These are phyloP conservation scores for Catharus minimus DNA, from an alignment of 2,113 vertebrate species.

Conservation along the genomic window DNA sequence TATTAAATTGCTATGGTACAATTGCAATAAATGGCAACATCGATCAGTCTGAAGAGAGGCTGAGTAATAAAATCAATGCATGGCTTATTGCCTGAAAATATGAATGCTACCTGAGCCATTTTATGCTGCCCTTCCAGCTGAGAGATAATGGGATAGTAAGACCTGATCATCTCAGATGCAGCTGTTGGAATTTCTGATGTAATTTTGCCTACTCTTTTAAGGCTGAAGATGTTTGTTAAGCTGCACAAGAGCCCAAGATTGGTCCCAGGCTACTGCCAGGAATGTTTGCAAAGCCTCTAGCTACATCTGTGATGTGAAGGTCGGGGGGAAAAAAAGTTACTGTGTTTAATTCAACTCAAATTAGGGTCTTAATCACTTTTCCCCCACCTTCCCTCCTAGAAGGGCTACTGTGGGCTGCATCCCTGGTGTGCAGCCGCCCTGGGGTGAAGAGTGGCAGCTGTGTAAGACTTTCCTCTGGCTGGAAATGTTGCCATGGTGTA, in stretches of 20 bases:
- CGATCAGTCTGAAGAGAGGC: conserved; percentile 4
- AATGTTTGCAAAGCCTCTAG: not conserved
- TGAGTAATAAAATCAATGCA: not conserved
- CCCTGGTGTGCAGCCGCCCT: not conserved
- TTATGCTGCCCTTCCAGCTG: not conserved
- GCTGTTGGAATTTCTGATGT: not conserved
- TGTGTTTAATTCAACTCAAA: not conserved
- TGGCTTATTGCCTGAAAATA: not conserved
- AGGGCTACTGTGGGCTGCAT: not conserved
- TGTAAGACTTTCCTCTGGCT: not conserved
- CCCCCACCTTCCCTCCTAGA: not conserved
- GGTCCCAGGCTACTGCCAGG: not conserved
- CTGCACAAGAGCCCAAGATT: not conserved
- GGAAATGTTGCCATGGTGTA: not conserved
- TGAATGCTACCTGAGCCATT: not conserved
- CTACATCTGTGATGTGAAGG: not conserved
- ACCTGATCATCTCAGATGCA: not conserved
- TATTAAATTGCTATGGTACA: not conserved
- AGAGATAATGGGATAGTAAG: not conserved
- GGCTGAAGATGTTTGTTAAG: not conserved
- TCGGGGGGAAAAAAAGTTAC: not conserved
- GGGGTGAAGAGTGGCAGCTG: not conserved
- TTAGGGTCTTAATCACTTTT: not conserved
- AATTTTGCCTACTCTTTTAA: not conserved
- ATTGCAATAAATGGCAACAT: not conserved